These are phyloP conservation scores for Staurois parvus DNA, from an alignment of 2,797 vertebrate genomes.

Conservation along the genomic window DNA sequence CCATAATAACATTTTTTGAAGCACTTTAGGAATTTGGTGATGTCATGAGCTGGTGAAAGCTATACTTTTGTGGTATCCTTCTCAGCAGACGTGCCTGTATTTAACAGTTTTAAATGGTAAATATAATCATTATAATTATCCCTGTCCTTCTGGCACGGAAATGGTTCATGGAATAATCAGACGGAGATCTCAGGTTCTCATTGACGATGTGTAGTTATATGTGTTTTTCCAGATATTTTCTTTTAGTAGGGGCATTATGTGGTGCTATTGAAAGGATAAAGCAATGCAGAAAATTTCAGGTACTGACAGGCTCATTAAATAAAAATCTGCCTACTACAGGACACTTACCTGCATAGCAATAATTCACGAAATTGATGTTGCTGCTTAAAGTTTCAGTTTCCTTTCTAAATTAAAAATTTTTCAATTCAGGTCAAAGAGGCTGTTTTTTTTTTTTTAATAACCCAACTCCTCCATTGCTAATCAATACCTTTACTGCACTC, in stretches of 20 bases:
- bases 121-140: constrained; percentile 39
- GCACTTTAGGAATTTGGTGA: constrained; percentile 43
- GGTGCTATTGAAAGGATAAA: constrained; percentile 12
- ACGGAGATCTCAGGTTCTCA: constrained; percentile 21
- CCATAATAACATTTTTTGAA: constrained; percentile 56
- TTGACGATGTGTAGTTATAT: constrained; percentile 46
- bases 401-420: no score
- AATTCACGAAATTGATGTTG: no score
- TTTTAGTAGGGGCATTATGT: constrained; percentile 9
- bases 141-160: constrained; percentile 42
- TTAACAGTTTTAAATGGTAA: constrained; percentile 27
- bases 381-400: no score
- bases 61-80: constrained; percentile 55
- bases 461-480: no score
- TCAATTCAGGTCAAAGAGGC: no score
- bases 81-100: constrained; percentile 11
- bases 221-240: constrained; percentile 53
- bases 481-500: no score
- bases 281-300: no score
- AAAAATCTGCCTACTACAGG: no score
- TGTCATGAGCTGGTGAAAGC: constrained; percentile 42
- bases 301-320: no score
- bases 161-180: constrained; percentile 40
- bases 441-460: no score
- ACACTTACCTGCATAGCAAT: no score